phyloP scores from a whole-genome alignment of 2,888 invertebrate genomes.

The Pteria penguin region DNA sequence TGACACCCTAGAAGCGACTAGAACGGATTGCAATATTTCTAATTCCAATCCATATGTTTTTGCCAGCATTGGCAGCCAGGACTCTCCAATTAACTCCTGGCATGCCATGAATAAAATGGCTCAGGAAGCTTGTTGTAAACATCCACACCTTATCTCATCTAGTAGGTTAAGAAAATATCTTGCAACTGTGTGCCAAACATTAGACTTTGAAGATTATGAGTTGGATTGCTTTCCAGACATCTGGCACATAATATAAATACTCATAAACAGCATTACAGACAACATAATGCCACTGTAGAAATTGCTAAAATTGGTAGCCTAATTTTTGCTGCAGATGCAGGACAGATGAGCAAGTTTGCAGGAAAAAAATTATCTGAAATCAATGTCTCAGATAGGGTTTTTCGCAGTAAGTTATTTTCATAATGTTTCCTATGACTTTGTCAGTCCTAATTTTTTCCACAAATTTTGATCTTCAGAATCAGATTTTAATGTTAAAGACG shows the following conservation, averaged over 20 bases:
- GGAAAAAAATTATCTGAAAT: no score
- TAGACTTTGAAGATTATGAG: constrained; percentile 23
- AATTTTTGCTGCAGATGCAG: constrained; percentile 19
- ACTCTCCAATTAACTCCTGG: constrained; percentile 10
- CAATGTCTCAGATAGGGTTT: no score
- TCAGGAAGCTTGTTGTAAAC: constrained; percentile 22
- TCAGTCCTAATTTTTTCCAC: no score
- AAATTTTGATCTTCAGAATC: no score
- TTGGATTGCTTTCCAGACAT: constrained; percentile 29
- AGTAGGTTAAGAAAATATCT: constrained; percentile 22
- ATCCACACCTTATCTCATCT: constrained; percentile 26
- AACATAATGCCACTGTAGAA: constrained; percentile 27
- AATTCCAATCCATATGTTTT: constrained; percentile 16
- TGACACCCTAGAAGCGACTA: not conserved
- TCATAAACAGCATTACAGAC: constrained; percentile 27
- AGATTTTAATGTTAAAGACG: no score
- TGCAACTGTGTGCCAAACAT: constrained; percentile 27
- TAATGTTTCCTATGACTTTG: no score
- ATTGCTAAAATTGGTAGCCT: constrained; percentile 31
- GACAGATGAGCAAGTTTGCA: constrained; percentile 6
- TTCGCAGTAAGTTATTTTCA: no score
- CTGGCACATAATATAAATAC: constrained; percentile 30
- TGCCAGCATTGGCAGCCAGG: constrained; percentile 7
- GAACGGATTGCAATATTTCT: not conserved
- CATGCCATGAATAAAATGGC: not conserved